Evolutionary conservation across 2,797 vertebrate genomes (phyloP), one percentile per base, ranked within the genome.

Genomic region (Enteromius mattozi): DNA sequence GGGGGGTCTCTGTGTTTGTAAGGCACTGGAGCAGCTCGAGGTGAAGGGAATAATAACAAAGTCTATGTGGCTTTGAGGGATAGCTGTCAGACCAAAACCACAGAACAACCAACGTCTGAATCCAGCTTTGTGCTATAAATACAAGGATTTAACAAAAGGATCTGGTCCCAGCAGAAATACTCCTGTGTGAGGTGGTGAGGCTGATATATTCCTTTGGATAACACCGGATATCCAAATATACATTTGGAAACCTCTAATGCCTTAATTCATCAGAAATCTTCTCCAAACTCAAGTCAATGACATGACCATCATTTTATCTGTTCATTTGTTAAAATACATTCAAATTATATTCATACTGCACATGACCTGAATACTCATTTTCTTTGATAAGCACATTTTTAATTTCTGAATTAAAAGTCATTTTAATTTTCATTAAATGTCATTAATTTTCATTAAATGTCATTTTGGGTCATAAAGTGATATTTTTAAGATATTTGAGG

Each of bases 111-210:
- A 47, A 59, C 10, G 72, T 56, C 45, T 69, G 65, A 78, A 56
- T 90, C 88, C 84, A 90, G 92, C 88, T 88, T 89, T 85, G 89
- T 90, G 91, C 91, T 92, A 90, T 54, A 78, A 92, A 92, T 92
- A 93, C 86, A 91, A 90, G 91, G 91, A 91, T 93, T 91, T 94
- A 94, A 95, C 75, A 83, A 78, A 40, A 83, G 49, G 51, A 74
- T 76, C 70, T 69, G 56, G 51, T 49, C 42, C 24, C 7, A 76
- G 74, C 63, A 65, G 61, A 65, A 65, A 65, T 33, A 16, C 24
- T 30, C 21, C 21, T 76, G 42, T 51, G 30, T 81, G 56, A 75
- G 33, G 45, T 63, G 33, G n/a, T 68, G 35, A 56, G 61, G 24
- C 30, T 51, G 24, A 42, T 40, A 54, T 54, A 33, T 51, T 83